Evolutionary conservation across 1,140 invertebrate genomes (phyloP).

Genomic region (Drosophila obscura): DNA sequence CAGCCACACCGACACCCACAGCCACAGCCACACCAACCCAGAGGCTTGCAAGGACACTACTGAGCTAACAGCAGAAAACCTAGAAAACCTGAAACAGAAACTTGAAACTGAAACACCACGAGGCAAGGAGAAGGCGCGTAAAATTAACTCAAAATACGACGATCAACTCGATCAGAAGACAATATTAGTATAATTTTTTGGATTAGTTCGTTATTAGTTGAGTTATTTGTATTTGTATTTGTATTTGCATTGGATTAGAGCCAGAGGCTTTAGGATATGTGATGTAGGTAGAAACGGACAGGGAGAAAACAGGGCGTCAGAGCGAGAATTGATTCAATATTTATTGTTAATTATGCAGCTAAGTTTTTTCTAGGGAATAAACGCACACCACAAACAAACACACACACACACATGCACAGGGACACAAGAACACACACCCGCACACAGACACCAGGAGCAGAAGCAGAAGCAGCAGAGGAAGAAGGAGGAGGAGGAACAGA

Average conservation of each 20-base stretch:
- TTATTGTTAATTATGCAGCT: conserved; percentile 47
- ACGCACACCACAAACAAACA: conserved; percentile 45
- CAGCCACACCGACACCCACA: conserved; percentile 20
- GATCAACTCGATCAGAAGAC: conserved; percentile 57
- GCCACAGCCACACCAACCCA: conserved; percentile 34
- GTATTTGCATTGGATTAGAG: conserved; percentile 16
- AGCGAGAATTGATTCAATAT: conserved; percentile 20
- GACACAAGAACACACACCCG: conserved; percentile 26
- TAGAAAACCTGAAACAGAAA: conserved; percentile 17
- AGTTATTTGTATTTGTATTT: conserved; percentile 10
- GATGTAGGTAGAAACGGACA: conserved; percentile 19
- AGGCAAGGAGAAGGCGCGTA: conserved; percentile 51
- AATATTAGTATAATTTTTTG: conserved; percentile 78
- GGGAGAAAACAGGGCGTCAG: background rate
- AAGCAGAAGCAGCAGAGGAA: conserved; percentile 32
- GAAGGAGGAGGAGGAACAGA: conserved; percentile 16
- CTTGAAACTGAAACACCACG: conserved; percentile 27
- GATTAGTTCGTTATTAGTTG: conserved; percentile 6
- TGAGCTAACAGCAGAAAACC: conserved; percentile 40
- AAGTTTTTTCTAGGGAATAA: conserved; percentile 64
- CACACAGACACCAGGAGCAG: conserved; percentile 32
- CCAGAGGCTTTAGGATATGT: conserved; percentile 25
- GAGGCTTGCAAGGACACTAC: conserved; percentile 72
- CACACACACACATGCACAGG: conserved; percentile 31
- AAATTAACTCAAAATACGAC: conserved; percentile 62